Evolutionary conservation across 1,140 invertebrate species (phyloP), one percentile per base, ranked within the genome.

Genomic region (Oreohelix idahoensis): DNA sequence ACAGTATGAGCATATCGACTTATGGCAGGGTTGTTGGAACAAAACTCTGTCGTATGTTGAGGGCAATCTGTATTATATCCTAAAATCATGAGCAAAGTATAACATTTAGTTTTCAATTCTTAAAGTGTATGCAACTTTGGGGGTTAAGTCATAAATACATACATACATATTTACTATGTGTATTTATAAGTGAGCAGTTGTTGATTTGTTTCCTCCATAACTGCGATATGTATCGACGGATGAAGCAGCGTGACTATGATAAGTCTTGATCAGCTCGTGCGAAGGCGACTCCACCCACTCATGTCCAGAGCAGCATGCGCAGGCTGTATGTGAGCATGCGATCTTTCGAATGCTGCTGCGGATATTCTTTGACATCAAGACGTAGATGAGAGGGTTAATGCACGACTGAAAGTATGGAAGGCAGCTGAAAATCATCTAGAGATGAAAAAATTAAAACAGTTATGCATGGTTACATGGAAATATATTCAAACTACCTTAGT

Each of bases 321-420:
- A 80, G 69, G 66, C 23, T 1, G 13, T 11, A 32, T 35, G 51
- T 32, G 38, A 29, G 69, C 49, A 45, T 4, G 63, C 69, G 1
- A 71, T 35, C 35, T 71, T 10, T 20, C 58, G 63, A 32, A 80
- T 58, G 66, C 79, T 70, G 26, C 78, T 83, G 4, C 93, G 87
- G 84, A 94, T 94, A 74, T 93, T 93, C 81, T 91, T 92, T 8
- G 93, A 94, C 93, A 94, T 94, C 86, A 94, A 93, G n/a, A 93
- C 93, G 86, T 94, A 94, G 81, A 94, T 93, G 84, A 94, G 87
- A 11, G 94, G 94, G 88, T 94, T 94, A 42, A 94, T 87, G 84
- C 93, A 93, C 10, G 90, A 91, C 77, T 92, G 91, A 36, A 92
- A 78, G 80, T 91, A 92, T 15, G 91, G 91, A 58, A 92, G 83